Conservation (phyloP, 1,140 invertebrate genomes). For the Drosophila azteca region DNA sequence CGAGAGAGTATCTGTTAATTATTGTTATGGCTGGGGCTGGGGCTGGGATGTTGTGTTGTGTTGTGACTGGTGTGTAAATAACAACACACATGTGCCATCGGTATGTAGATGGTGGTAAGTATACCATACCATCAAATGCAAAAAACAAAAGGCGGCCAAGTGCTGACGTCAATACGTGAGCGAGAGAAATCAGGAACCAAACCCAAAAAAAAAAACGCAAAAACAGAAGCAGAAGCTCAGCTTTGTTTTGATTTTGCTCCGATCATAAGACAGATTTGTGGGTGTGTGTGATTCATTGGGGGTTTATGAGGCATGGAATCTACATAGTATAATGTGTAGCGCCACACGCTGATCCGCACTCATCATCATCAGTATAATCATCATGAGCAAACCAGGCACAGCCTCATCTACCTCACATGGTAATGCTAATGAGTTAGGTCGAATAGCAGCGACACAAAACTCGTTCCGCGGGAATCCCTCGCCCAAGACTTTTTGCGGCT, state of each 20-base stretch:
- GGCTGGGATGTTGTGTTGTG: constrained; percentile 28
- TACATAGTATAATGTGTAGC: constrained; percentile 18
- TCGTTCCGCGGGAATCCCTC: constrained; percentile 60
- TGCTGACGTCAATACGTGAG: constrained; percentile 63
- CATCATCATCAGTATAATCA: too few species aligned
- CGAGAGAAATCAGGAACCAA: constrained; percentile 43
- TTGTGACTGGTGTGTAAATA: constrained; percentile 61
- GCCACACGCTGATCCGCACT: constrained; percentile 26
- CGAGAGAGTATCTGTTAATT: constrained; percentile 41
- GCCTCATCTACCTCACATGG: constrained; percentile 32
- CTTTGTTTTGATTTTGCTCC: constrained; percentile 30
- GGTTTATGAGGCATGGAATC: constrained; percentile 40
- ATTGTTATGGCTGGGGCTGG: constrained; percentile 38
- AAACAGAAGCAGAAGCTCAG: constrained; percentile 6
- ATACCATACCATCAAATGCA: constrained; percentile 42
- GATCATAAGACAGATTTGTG: constrained; percentile 38
- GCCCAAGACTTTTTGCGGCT: background rate
- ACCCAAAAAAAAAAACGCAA: too few species aligned
- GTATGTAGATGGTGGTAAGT: constrained; percentile 17
- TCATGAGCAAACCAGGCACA: background rate
- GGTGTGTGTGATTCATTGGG: constrained; percentile 53
- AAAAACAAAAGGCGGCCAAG: constrained; percentile 40
- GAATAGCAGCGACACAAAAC: constrained; percentile 45
- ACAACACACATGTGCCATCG: constrained; percentile 44
- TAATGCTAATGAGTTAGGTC: constrained; percentile 64